Evolutionary conservation across 1,140 invertebrate genomes (phyloP), one percentile per base, ranked within the genome.

Genomic region (Matsumurasca onukii): DNA sequence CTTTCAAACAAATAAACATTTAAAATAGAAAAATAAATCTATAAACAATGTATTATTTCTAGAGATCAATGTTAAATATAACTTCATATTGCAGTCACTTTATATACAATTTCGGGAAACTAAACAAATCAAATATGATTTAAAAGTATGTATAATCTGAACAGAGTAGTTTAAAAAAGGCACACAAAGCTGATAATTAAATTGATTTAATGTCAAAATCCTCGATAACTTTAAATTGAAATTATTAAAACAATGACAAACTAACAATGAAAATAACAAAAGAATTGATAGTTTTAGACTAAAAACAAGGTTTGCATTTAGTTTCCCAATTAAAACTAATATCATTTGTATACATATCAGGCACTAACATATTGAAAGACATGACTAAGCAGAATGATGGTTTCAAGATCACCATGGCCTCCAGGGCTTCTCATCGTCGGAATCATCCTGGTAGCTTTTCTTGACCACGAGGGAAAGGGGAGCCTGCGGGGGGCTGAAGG

Each of bases 391-490:
- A 51, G 25, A 55, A 67, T 20, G 27, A 22, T 1, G 30, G 24
- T 15, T 20, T 57, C 22, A 51, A 57, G 29, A 22, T 66, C 63
- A 71, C 70, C 70, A 71, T 31, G 70, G 70, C 15, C 66, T 81
- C 82, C 81, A 88, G 67, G 83, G 83, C 74, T 83, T 86, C 67
- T 84, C 85, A 65, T 84, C 84, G 52, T 83, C 81, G 1, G 80
- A 75, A 45, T 9, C 9, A 15, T 82, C 80, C 0, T 79, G 80
- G n/a, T 79, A 74, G 3, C 82, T 82, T 73, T 78, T 81, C 76
- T 84, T 86, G 71, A 88, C 88, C 3, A 92, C 90, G 61, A 92
- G 79, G 12, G 89, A 86, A 17, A 92, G 76, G 0, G 90, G 90
- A 75, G 83, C 84, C 66, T 81, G 79, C 0, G 86, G 82, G 1